These are phyloP conservation scores for Ianthella basta DNA, from an alignment of 37 sponge, comb jelly and placozoan species.

Conservation along the genomic window DNA sequence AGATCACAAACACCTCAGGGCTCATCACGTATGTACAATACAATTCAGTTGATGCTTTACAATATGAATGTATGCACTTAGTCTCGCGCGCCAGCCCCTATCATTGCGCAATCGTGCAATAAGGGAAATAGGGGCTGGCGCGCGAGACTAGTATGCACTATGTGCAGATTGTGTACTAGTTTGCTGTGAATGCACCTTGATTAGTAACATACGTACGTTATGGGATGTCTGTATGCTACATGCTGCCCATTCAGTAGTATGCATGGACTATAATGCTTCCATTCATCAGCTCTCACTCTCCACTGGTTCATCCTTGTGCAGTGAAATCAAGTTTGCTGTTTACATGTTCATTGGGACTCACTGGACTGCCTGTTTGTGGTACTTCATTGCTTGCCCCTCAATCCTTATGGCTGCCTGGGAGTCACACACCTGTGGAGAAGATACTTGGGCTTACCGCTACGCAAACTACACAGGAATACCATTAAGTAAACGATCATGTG, in stretches of 20 bases:
- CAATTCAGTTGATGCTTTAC: background rate
- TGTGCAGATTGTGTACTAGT: too few species aligned
- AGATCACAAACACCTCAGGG: slow-evolving; percentile 42
- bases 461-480: slow-evolving; percentile 22
- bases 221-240: too few species aligned
- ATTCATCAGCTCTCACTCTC: background rate
- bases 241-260: too few species aligned
- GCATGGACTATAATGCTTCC: background rate
- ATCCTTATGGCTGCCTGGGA: slow-evolving; percentile 18
- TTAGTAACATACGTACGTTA: too few species aligned
- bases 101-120: too few species aligned
- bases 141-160: too few species aligned
- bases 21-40: slow-evolving; percentile 34
- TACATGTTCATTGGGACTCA: slow-evolving; percentile 64
- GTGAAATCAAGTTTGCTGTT: slow-evolving; percentile 56
- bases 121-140: too few species aligned
- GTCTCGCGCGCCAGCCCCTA: too few species aligned
- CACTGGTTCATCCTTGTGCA: background rate
- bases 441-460: slow-evolving; percentile 36
- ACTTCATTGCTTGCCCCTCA: slow-evolving; percentile 62
- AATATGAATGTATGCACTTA: background rate
- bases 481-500: slow-evolving; percentile 37
- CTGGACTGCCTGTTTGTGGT: slow-evolving; percentile 65
- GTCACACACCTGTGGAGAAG: slow-evolving; percentile 33
- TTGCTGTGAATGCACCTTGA: too few species aligned